These are phyloP conservation scores for Phocides pigmalion DNA, from an alignment of 1,140 invertebrate genomes.

Conservation along the genomic window DNA sequence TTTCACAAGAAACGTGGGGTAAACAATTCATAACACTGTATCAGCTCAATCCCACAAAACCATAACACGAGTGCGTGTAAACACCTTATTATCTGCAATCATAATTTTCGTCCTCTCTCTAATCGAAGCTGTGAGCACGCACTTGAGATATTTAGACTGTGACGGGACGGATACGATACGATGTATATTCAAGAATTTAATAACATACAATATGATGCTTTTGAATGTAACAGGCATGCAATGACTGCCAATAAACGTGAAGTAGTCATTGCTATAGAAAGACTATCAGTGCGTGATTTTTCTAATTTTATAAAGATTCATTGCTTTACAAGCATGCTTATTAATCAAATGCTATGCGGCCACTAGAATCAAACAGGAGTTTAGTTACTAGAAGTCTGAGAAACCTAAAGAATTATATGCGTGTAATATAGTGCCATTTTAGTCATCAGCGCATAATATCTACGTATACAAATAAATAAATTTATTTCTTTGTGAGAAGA, in stretches of 20 bases:
- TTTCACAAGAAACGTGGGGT: too few relatives aligned
- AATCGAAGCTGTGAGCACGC: neutral
- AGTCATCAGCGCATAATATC: too few relatives aligned
- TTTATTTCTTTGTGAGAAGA: too few relatives aligned
- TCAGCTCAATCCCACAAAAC: neutral
- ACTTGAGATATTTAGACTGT: conserved; percentile 13
- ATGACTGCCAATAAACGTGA: neutral
- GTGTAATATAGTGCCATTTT: too few relatives aligned
- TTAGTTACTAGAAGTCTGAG: too few relatives aligned
- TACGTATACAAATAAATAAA: too few relatives aligned
- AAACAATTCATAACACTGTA: neutral
- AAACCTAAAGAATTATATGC: too few relatives aligned
- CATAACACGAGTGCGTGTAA: conserved; percentile 1
- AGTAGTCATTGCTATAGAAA: neutral
- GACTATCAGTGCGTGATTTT: neutral
- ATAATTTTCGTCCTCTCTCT: neutral
- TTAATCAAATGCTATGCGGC: too few relatives aligned
- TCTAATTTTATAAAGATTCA: neutral
- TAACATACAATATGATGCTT: neutral
- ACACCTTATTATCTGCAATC: conserved; percentile 16
- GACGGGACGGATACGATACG: conserved; percentile 25
- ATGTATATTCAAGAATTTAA: conserved; percentile 8
- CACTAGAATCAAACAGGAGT: too few relatives aligned
- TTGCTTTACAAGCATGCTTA: too few relatives aligned
- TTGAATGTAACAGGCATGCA: neutral